Conservation (phyloP, 2,888 invertebrate species). For the Napeogenes sylphis region DNA sequence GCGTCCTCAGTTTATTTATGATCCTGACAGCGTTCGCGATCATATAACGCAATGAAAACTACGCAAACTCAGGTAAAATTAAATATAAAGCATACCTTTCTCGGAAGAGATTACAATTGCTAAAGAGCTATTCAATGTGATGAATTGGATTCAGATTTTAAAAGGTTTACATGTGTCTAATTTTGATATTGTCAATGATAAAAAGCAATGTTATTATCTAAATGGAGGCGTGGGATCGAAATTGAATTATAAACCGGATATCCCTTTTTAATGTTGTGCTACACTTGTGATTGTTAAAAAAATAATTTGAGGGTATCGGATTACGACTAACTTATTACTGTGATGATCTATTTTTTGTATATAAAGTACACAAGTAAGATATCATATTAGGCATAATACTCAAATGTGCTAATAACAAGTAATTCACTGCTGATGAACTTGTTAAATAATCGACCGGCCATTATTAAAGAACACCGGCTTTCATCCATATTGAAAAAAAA, state of each 20-base stretch:
- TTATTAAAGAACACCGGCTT: constrained; percentile 24
- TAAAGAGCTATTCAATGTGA: constrained; percentile 23
- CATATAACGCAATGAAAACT: constrained; percentile 34
- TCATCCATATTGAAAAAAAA: constrained; percentile 38
- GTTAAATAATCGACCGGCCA: constrained; percentile 2
- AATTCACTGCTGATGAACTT: constrained; percentile 6
- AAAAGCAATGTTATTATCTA: constrained; percentile 23
- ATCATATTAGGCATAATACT: not conserved
- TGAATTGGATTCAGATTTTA: constrained; percentile 3
- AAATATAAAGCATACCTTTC: constrained; percentile 15
- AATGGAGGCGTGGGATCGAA: constrained; percentile 59
- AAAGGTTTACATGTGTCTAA: constrained; percentile 45
- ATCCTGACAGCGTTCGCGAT: constrained; percentile 36
- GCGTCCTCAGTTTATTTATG: constrained; percentile 36
- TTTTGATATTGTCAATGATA: constrained; percentile 43
- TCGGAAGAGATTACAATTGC: constrained; percentile 31
- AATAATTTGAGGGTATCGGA: constrained; percentile 12
- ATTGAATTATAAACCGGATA: constrained; percentile 62
- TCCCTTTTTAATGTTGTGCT: constrained; percentile 55
- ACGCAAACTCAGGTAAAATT: constrained; percentile 47
- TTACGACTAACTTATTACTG: not conserved
- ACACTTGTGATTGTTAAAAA: constrained; percentile 36
- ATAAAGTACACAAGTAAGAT: not conserved
- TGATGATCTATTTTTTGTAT: not conserved
- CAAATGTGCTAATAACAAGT: not conserved